Conservation (phyloP, 2,797 vertebrate genomes). For the Linurgus olivaceus region DNA sequence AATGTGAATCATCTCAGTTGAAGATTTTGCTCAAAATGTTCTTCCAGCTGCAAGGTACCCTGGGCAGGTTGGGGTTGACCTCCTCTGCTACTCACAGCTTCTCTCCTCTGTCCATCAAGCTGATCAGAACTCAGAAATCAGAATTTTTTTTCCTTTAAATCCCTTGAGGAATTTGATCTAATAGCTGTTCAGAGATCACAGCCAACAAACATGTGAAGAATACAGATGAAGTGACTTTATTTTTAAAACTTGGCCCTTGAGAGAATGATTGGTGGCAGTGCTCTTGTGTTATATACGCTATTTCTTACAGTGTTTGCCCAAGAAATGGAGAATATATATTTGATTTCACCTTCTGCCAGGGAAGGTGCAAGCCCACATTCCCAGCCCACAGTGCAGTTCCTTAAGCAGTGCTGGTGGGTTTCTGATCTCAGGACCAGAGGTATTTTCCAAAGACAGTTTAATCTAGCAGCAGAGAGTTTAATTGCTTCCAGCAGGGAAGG, state of each 20-base stretch:
- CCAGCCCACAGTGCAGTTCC: neutral
- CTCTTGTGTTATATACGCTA: neutral
- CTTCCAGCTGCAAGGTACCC: neutral
- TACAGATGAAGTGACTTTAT: slow-evolving; percentile 54
- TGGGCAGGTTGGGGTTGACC: neutral
- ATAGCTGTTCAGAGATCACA: slow-evolving; percentile 32
- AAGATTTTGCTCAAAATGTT: neutral
- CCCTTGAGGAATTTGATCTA: slow-evolving; percentile 17
- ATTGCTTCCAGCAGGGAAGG: neutral
- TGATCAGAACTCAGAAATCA: neutral
- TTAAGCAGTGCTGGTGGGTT: neutral
- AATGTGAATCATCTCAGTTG: neutral
- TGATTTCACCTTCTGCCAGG: slow-evolving; percentile 39
- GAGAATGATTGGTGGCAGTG: slow-evolving; percentile 19
- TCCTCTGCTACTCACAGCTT: neutral
- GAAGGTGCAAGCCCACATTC: neutral
- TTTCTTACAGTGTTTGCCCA: slow-evolving; percentile 4
- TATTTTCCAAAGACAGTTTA: slow-evolving; percentile 2
- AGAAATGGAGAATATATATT: slow-evolving; percentile 36
- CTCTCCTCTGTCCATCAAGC: neutral
- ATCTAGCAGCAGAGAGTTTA: neutral
- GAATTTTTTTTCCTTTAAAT: neutral
- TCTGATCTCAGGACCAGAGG: neutral
- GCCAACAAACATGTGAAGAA: slow-evolving; percentile 39
- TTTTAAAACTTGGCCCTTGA: slow-evolving; percentile 47